Evolutionary conservation across 2,888 invertebrate genomes (phyloP).

Genomic region (Vanessa cardui): DNA sequence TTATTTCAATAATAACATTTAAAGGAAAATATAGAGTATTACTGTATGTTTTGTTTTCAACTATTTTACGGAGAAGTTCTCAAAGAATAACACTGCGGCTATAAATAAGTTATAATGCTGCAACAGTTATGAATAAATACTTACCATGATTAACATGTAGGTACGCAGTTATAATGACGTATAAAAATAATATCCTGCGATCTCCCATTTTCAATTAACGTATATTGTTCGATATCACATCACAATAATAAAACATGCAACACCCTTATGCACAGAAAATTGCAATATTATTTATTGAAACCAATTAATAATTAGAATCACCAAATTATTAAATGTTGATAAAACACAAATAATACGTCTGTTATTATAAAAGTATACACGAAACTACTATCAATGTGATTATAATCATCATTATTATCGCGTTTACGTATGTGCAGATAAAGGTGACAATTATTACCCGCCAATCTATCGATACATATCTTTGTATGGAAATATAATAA

Average conservation of each 20-base stretch:
- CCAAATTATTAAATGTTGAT: neutral
- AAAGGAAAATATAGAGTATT: too few relatives aligned
- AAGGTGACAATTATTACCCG: conserved; percentile 43
- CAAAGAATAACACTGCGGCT: too few relatives aligned
- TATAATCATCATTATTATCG: conserved; percentile 38
- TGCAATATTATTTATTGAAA: neutral
- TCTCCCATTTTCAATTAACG: conserved; percentile 22
- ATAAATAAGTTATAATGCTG: neutral
- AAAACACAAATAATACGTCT: conserved; percentile 20
- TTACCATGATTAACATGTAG: conserved; percentile 30
- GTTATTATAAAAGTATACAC: conserved; percentile 25
- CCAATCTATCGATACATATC: conserved; percentile 67
- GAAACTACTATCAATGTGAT: conserved; percentile 29
- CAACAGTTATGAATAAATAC: conserved; percentile 31
- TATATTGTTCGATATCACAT: conserved; percentile 13
- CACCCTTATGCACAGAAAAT: neutral
- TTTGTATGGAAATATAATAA: conserved; percentile 60
- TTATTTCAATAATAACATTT: too few relatives aligned
- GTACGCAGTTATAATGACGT: conserved; percentile 9
- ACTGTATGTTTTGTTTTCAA: too few relatives aligned
- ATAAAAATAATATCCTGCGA: neutral
- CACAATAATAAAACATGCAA: neutral
- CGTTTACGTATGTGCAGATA: conserved; percentile 42
- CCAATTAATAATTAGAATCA: neutral
- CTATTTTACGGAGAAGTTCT: too few relatives aligned